These are phyloP conservation scores for Coelopa pilipes DNA, from an alignment of 2,888 invertebrate genomes.

Conservation along the genomic window DNA sequence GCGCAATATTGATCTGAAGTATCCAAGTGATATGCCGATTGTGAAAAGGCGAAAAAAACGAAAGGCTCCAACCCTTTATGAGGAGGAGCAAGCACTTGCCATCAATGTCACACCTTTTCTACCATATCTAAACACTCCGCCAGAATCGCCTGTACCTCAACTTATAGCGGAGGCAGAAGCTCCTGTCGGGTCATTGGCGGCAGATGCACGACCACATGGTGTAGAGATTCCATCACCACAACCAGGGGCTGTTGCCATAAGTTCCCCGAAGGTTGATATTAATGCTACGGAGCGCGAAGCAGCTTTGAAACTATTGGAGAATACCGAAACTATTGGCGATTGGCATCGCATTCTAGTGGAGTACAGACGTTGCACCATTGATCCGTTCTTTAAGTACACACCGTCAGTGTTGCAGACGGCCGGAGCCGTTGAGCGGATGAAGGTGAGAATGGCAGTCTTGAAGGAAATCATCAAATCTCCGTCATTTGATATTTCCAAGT, in stretches of 20 bases:
- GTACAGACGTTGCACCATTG: not conserved
- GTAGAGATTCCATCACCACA: slow-evolving; percentile 10
- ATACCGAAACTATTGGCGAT: slow-evolving; percentile 21
- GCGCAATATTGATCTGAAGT: slow-evolving; percentile 23
- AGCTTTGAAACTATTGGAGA: not conserved
- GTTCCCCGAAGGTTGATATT: not conserved
- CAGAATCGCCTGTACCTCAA: not conserved
- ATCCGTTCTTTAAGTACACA: slow-evolving; percentile 34
- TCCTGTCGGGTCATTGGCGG: not conserved
- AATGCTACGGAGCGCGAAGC: not conserved
- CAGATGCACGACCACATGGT: slow-evolving; percentile 8
- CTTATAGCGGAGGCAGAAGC: not conserved
- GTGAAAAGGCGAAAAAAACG: not conserved
- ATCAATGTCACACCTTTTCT: slow-evolving; percentile 2
- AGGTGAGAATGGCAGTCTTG: slow-evolving; percentile 47
- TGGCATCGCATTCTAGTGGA: slow-evolving; percentile 39
- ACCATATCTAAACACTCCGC: not conserved
- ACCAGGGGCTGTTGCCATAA: not conserved
- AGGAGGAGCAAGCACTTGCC: not conserved
- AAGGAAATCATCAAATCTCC: slow-evolving; percentile 46
- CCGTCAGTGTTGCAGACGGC: slow-evolving; percentile 35
- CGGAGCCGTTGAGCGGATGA: slow-evolving; percentile 40
- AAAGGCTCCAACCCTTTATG: not conserved
- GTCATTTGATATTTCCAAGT: slow-evolving; percentile 49
- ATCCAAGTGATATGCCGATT: slow-evolving; percentile 2